Base-by-base conservation (phyloP, 2,888 invertebrate species). In the Luffia ferchaultella region DNA sequence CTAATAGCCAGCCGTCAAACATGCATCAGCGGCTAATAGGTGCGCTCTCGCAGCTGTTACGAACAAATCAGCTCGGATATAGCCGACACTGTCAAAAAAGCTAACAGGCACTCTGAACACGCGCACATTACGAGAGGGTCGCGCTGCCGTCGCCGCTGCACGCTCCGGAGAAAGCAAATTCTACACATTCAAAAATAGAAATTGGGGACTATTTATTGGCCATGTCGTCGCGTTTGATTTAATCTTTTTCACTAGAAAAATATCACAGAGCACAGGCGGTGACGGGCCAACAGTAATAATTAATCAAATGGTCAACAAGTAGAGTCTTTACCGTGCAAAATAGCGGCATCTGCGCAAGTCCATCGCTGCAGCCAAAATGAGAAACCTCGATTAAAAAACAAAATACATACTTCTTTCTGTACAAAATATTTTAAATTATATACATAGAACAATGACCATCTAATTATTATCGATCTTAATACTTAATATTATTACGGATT, bases 1-100 rank as follows among this genome's bases (percentile, higher is more conserved):
- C 83, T 83, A 83, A 82, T 82, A 82, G 83, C 82, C 80, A 80
- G 72, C 80, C 80, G 82, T 82, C 82, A 79, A 82, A 82, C 83
- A 82, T 83, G 83, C 82, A 82, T 82, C 83, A 82, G 79, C 77
- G 83, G 80, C 82, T 82, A 83, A 83, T 83, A 83, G 82, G 82
- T 82, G 80, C 76, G 82, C 73, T 65, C 70, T 60, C 75, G 79
- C 82, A 83, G 82, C 82, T 83, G 82, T 76, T 74, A 78, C 76
- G 78, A 80, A 83, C 82, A 83, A 83, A 83, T 83, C 82, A 83
- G 82, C 71, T 82, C 76, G 70, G 74, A 80, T 82, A 79, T 82
- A 83, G 80, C 75, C 76, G 78, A 76, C 82, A 76, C 74, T 79
- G 82, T 82, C 82, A 50, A 80, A 78, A 80, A 79, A 76, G 80